phyloP scores from a whole-genome alignment of 2,797 vertebrate species.

The Cuniculus paca region DNA sequence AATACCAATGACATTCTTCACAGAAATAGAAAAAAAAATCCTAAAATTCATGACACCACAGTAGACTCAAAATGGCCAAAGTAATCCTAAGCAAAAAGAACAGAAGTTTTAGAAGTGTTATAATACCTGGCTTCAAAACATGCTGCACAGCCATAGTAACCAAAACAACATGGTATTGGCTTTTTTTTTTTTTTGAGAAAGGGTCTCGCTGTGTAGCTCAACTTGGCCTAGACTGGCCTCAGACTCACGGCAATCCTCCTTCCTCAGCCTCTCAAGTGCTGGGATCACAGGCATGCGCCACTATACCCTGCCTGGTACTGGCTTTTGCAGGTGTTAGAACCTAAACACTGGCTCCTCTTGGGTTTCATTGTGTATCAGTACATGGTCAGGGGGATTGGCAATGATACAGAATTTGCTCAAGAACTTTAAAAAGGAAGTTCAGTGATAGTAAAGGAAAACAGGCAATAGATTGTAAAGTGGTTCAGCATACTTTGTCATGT shows the following conservation, averaged over 20 bases:
- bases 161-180: not conserved
- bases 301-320: not conserved
- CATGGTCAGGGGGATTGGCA: not conserved
- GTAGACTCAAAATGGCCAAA: not conserved
- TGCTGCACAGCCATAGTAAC: not conserved
- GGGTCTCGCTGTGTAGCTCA: not conserved
- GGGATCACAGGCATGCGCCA: not conserved
- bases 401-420: slow-evolving; percentile 31
- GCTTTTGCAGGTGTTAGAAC: slow-evolving; percentile 19
- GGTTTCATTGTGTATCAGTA: slow-evolving; percentile 24
- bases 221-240: not conserved
- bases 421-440: not conserved
- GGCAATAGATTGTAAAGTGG: slow-evolving; percentile 14
- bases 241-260: not conserved
- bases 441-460: slow-evolving; percentile 23
- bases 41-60: not conserved
- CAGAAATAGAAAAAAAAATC: not conserved
- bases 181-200: not conserved
- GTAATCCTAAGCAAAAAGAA: not conserved
- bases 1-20: not conserved
- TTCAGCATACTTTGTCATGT: not conserved
- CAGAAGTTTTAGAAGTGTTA: not conserved
- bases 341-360: not conserved
- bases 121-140: not conserved
- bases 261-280: not conserved